Conservation (phyloP, 2,797 vertebrate genomes). For the Schizothorax lantsangensis region DNA sequence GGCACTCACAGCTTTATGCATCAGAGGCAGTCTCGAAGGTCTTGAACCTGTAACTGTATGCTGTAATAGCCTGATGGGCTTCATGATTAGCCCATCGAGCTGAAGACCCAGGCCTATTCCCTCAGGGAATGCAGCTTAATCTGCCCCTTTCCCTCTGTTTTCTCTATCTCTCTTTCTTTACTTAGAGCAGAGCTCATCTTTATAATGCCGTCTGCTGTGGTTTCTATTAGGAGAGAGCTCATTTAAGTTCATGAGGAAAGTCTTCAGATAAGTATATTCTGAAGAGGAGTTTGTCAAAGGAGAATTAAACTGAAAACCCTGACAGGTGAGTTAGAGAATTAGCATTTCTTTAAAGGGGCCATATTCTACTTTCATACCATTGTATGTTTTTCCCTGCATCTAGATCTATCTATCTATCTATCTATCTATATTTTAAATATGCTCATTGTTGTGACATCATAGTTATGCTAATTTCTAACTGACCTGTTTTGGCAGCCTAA, state of each 20-base stretch:
- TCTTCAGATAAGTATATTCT: constrained; percentile 20
- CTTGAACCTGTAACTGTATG: constrained; percentile 50
- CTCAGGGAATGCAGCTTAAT: constrained; percentile 44
- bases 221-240: constrained; percentile 39
- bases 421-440: neutral
- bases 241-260: constrained; percentile 23
- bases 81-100: constrained; percentile 58
- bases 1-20: constrained; percentile 30
- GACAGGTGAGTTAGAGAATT: constrained; percentile 11
- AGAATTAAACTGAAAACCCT: constrained; percentile 17
- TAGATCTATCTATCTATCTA: neutral
- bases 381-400: neutral
- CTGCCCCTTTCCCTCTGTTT: constrained; percentile 25
- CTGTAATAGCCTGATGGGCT: constrained; percentile 55
- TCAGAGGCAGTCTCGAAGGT: constrained; percentile 38
- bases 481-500: neutral
- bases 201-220: constrained; percentile 18
- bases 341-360: neutral
- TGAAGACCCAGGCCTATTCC: constrained; percentile 47
- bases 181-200: constrained; percentile 18
- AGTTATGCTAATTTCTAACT: neutral
- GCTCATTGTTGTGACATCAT: neutral
- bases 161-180: constrained; percentile 45
- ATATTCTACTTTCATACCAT: neutral
- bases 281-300: constrained; percentile 16